Evolutionary conservation across 1,140 invertebrate genomes (phyloP).

Genomic region (Lamellibrachia luymesi): DNA sequence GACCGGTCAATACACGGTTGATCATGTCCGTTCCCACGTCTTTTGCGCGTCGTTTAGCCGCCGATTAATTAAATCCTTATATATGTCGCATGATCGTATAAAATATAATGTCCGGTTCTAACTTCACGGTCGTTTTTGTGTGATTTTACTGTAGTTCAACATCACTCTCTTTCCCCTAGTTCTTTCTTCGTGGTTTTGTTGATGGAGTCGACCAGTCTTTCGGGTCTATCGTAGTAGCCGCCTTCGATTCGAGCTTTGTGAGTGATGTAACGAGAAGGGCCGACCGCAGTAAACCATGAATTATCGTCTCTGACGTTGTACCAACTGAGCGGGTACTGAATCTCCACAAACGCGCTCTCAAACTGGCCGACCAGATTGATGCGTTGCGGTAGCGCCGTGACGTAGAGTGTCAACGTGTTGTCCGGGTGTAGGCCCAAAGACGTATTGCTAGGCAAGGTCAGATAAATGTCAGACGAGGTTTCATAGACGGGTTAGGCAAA

Average conservation of each 20-base stretch:
- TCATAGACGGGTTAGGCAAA: not conserved
- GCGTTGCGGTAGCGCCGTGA: not conserved
- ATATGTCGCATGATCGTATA: not conserved
- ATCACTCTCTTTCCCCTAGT: not conserved
- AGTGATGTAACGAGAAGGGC: not conserved
- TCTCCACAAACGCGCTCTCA: not conserved
- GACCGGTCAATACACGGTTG: not conserved
- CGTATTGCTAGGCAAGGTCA: not conserved
- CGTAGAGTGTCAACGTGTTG: not conserved
- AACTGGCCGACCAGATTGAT: not conserved
- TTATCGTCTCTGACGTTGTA: not conserved
- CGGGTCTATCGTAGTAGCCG: not conserved
- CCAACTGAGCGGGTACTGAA: not conserved
- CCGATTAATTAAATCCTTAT: not conserved
- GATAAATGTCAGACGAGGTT: not conserved
- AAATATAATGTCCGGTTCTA: not conserved
- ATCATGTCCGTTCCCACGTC: not conserved
- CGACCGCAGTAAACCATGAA: not conserved
- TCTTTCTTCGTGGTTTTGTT: not conserved
- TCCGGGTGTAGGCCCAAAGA: not conserved
- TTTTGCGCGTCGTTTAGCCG: no score
- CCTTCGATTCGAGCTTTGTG: not conserved
- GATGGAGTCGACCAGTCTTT: not conserved
- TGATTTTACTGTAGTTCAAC: not conserved
- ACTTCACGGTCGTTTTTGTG: not conserved